Evolutionary conservation across 2,888 invertebrate species (phyloP).

Genomic region (Teleiodes luculella): DNA sequence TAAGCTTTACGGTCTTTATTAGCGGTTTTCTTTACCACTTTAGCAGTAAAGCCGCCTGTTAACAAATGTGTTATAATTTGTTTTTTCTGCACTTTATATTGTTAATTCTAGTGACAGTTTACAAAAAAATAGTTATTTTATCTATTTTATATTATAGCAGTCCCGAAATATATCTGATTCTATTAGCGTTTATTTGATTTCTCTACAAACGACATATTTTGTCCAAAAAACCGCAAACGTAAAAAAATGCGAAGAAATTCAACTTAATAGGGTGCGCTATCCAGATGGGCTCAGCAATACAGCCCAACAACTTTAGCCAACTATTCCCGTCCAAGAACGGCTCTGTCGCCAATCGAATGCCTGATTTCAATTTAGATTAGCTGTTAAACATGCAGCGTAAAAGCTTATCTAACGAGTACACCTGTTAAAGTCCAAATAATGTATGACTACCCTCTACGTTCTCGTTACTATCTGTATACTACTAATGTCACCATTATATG

Average conservation of each 20-base stretch:
- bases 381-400: slow-evolving; percentile 68
- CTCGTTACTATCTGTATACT: slow-evolving; percentile 37
- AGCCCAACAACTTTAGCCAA: slow-evolving; percentile 20
- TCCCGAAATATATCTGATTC: too few species aligned
- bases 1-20: too few species aligned
- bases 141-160: too few species aligned
- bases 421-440: slow-evolving; percentile 74
- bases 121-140: too few species aligned
- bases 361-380: slow-evolving; percentile 78
- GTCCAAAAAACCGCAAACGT: too few species aligned
- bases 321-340: slow-evolving; percentile 48
- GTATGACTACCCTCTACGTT: slow-evolving; percentile 56
- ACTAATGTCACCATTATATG: slow-evolving; percentile 29
- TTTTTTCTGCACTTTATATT: too few species aligned
- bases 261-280: slow-evolving; percentile 18
- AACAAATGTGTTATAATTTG: too few species aligned
- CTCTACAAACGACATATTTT: too few species aligned
- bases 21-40: too few species aligned
- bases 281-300: slow-evolving; percentile 11
- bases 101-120: too few species aligned
- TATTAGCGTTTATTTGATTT: too few species aligned
- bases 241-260: slow-evolving; percentile 6
- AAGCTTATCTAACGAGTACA: slow-evolving; percentile 74
- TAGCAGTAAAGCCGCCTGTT: too few species aligned
- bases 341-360: slow-evolving; percentile 74